Base-by-base conservation (phyloP, 2,888 invertebrate species). In the Lycaena phlaeas region DNA sequence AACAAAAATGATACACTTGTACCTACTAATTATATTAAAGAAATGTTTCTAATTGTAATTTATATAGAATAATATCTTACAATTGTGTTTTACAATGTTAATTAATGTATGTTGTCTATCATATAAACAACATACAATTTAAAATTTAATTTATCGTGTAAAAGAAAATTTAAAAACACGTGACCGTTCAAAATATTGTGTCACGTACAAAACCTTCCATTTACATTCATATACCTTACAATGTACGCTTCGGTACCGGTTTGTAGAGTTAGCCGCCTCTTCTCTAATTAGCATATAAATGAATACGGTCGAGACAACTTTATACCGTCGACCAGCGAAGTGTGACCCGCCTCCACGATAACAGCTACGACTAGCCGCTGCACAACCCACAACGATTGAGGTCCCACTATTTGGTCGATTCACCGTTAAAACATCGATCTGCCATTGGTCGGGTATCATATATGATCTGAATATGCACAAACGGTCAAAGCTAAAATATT, bases 271-370 rank as follows among this genome's bases (percentile, higher is more conserved):
- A 50, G 60, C 70, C 68, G 63, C 77, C 76, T 74, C 61, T 73
- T 67, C 56, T 44, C 60, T 54, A 60, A 84, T 84, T 82, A 79
- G 68, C 79, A 82, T 84, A 79, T 81, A 81, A 81, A 82, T 79
- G 76, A 82, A 74, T 68, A 62, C 50, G 65, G 65, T 68, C 71
- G 61, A 77, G 69, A 81, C 78, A 73, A 77, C 79, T 81, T 75
- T 68, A 79, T 84, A 77, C 58, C 58, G 65, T 48, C 56, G 49
- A 57, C 77, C 68, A 70, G 17, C 48, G 14, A 57, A 59, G 46
- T 27, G 17, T 42, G 68, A 65, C 42, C 71, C 54, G 14, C 53
- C 55, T 51, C 9, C 22, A 12, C 12, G 12, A 9, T 1, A n/a
- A 14, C 29, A 2, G 4, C n/a, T 4, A 22, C 12, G 22, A 4